Evolutionary conservation across 1,140 invertebrate genomes (phyloP), one percentile per base, ranked within the genome.

Genomic region (Adelges cooleyi): DNA sequence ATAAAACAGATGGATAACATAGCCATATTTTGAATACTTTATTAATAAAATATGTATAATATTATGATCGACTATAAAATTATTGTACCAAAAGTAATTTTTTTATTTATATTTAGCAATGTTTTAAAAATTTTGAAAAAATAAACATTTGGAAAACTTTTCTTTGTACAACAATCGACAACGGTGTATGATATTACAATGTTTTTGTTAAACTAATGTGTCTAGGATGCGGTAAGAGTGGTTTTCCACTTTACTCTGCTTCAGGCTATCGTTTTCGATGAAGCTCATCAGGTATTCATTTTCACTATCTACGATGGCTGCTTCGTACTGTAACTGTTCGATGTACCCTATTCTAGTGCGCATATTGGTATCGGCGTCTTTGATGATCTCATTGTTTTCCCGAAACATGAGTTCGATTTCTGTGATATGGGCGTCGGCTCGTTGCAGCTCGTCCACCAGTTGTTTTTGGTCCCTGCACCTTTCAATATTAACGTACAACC

Each of bases 401-500:
- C 85, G 80, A 71, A 86, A 83, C 69, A 87, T 82, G 54, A 81
- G 79, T 33, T 80, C 74, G 59, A 82, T 80, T 70, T 75, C 77
- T 65, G 80, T 75, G 72, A 82, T 73, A 69, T 84, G 77, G 70
- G 27, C 20, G 18, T 70, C 65, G 2, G 59, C n/a, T 22, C 66
- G 48, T 25, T 68, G 52, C 49, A 67, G 42, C 17, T 70, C 69
- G 11, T 62, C 49, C 22, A 56, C 29, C 2, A 67, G 18, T 13
- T 66, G 56, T 9, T 69, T 68, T 4, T 38, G 53, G 22, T 80
- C 80, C 66, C 80, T 79, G 65, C 81, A 79, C 65, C 84, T 77
- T 69, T 82, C 80, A 10, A 86, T 76, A 74, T 85, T 84, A 1
- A 80, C 79, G 46, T 81, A 81, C 52, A 87, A 71, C 69, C 84